These are phyloP conservation scores for Hirudo medicinalis DNA, from an alignment of 1,140 invertebrate species.

Conservation along the genomic window DNA sequence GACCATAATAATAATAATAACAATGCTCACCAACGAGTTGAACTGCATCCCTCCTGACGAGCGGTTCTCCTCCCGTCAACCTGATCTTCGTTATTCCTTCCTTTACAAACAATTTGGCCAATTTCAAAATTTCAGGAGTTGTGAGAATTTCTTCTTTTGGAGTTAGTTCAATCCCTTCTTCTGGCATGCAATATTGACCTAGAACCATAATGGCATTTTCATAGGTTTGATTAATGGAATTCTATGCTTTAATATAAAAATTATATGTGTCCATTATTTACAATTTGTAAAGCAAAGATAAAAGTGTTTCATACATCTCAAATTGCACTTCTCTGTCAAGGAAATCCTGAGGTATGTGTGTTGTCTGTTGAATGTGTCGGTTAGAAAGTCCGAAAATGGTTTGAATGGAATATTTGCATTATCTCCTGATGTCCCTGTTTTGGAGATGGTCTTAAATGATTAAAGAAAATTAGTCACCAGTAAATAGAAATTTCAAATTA, in stretches of 20 bases:
- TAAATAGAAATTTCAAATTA: constrained; percentile 12
- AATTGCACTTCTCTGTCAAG: constrained; percentile 84
- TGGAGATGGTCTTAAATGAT: not conserved
- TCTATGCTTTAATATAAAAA: not conserved
- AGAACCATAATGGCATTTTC: not conserved
- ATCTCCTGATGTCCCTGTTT: not conserved
- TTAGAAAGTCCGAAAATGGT: constrained; percentile 33
- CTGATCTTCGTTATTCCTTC: constrained; percentile 83
- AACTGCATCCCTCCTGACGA: constrained; percentile 69
- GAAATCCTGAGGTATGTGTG: constrained; percentile 91
- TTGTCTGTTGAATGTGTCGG: constrained; percentile 68
- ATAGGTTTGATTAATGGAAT: not conserved
- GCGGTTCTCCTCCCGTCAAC: constrained; percentile 90
- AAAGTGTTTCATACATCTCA: constrained; percentile 63
- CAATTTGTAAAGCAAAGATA: constrained; percentile 23
- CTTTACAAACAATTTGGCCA: constrained; percentile 70
- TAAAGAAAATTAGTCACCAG: not conserved
- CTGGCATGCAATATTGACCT: constrained; percentile 93
- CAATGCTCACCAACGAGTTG: constrained; percentile 58
- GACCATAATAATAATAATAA: constrained; percentile 2
- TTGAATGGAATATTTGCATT: constrained; percentile 1
- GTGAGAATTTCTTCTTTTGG: constrained; percentile 58
- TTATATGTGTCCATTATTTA: constrained; percentile 11
- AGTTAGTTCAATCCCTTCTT: constrained; percentile 68
- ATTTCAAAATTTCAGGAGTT: constrained; percentile 64